phyloP scores from a whole-genome alignment of 2,797 vertebrate genomes.

The Mormyrus proboscirostris region DNA sequence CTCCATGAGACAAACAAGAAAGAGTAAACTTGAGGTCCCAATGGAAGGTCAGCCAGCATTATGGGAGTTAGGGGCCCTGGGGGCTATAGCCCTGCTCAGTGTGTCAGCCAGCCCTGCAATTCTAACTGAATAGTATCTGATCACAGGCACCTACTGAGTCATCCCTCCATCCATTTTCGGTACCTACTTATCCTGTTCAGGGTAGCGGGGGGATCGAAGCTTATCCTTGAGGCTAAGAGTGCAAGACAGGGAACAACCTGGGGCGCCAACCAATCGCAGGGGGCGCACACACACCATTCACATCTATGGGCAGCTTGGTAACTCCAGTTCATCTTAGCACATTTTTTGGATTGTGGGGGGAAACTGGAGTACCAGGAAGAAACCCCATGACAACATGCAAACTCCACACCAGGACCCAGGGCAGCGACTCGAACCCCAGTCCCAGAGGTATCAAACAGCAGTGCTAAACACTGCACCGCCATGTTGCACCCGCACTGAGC shows the following conservation, averaged over 20 bases:
- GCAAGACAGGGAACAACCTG: neutral
- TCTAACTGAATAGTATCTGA: neutral
- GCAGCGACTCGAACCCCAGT: neutral
- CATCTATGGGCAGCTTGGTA: neutral
- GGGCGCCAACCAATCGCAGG: neutral
- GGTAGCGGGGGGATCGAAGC: neutral
- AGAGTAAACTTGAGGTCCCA: neutral
- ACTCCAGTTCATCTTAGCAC: neutral
- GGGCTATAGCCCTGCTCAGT: neutral
- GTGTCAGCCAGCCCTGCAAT: neutral
- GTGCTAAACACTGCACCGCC: neutral
- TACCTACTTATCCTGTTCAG: neutral
- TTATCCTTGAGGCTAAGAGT: neutral
- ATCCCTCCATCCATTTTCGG: neutral
- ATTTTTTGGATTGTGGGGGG: neutral
- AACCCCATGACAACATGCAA: neutral
- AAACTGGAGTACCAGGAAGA: neutral
- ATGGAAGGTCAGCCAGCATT: neutral
- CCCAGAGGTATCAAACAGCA: neutral
- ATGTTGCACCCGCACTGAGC: neutral
- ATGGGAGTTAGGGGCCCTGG: neutral
- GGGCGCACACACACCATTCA: neutral
- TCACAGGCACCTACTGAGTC: neutral
- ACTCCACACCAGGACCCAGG: neutral
- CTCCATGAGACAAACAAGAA: neutral